phyloP scores from a whole-genome alignment of 1,140 invertebrate genomes.

The Globodera ellingtonae region DNA sequence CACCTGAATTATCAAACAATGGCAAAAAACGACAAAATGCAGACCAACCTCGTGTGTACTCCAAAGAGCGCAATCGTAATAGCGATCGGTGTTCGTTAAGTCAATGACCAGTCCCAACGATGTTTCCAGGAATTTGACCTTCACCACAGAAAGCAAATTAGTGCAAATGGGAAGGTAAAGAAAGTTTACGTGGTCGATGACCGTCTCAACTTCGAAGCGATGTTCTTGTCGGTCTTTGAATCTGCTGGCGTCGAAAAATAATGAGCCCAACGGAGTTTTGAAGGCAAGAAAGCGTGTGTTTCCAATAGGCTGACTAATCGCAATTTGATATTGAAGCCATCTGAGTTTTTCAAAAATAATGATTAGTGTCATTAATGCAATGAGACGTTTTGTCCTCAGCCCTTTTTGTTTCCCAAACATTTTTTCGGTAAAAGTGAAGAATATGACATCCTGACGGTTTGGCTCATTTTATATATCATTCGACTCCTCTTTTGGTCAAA shows the following conservation, averaged over 20 bases:
- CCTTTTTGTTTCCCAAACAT: no score
- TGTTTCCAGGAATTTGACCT: slow-evolving; percentile 47
- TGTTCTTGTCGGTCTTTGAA: slow-evolving; percentile 8
- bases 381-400: no score
- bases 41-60: neutral
- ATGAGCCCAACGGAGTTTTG: slow-evolving; percentile 74
- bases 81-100: slow-evolving; percentile 73
- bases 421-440: no score
- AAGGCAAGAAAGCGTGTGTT: slow-evolving; percentile 76
- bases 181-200: slow-evolving; percentile 10
- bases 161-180: neutral
- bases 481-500: no score
- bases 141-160: neutral
- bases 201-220: slow-evolving; percentile 20
- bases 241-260: neutral
- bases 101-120: slow-evolving; percentile 73
- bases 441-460: no score
- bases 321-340: slow-evolving; percentile 32
- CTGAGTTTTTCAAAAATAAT: neutral
- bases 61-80: slow-evolving; percentile 69
- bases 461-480: no score
- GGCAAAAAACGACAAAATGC: slow-evolving; percentile 29
- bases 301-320: slow-evolving; percentile 72
- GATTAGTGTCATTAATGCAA: no score
- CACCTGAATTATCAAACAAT: slow-evolving; percentile 44